Conservation (phyloP, 2,113 vertebrate species). For the Paraplagusia blochii region DNA sequence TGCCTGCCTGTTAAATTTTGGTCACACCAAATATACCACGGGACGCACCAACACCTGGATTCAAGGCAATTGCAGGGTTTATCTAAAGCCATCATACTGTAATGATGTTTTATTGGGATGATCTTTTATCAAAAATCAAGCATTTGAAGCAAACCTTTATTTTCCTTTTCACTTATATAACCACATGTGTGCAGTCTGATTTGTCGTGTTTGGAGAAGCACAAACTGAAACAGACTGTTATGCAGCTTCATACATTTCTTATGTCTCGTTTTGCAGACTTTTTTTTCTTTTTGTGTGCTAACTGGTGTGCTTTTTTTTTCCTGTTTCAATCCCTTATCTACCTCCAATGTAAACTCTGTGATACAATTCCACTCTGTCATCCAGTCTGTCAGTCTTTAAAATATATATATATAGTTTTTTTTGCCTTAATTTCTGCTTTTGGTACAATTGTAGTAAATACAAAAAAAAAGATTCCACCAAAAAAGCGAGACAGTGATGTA, state of each 20-base stretch:
- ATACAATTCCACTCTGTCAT: constrained; percentile 49
- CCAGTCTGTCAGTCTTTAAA: constrained; percentile 21
- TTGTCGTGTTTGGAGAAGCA: constrained; percentile 17
- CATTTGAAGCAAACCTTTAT: constrained; percentile 2
- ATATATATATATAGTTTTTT: constrained; percentile 2
- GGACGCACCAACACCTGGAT: constrained; percentile 30
- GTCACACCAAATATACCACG: constrained; percentile 49
- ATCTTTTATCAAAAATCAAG: constrained; percentile 22
- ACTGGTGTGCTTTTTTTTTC: constrained; percentile 45
- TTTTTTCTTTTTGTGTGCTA: constrained; percentile 22
- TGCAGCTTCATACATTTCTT: constrained; percentile 1
- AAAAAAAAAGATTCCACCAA: constrained; percentile 48
- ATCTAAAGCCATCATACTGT: constrained; percentile 32
- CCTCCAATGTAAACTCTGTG: constrained; percentile 60
- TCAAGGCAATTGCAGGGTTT: constrained; percentile 11
- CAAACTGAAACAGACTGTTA: constrained; percentile 22
- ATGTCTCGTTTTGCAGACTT: neutral
- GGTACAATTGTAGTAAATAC: constrained; percentile 33
- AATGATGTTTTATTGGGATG: constrained; percentile 28
- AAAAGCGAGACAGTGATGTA: constrained; percentile 35
- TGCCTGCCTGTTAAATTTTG: constrained; percentile 37
- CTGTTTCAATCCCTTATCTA: constrained; percentile 60
- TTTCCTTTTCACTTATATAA: constrained; percentile 23
- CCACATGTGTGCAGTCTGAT: constrained; percentile 3
- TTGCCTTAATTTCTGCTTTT: constrained; percentile 59